Conservation (phyloP, 2,113 vertebrate genomes). For the Ophiodon elongatus region DNA sequence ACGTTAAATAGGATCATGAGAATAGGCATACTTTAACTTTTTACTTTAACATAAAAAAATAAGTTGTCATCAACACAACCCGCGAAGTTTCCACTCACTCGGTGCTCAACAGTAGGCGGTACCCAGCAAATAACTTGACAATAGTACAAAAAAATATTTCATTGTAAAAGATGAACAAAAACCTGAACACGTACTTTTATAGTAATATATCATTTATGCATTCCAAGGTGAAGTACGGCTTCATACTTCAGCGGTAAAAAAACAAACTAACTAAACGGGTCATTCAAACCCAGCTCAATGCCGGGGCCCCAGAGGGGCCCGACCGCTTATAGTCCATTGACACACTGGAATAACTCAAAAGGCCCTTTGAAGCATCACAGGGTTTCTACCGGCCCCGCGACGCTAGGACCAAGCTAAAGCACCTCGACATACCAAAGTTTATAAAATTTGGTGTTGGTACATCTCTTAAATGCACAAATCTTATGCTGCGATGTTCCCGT, state of each 20-base stretch:
- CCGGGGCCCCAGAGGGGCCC: too few relatives aligned
- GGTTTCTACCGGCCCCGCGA: conserved; percentile 40
- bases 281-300: conserved; percentile 10
- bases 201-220: conserved; percentile 60
- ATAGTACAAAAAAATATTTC: conserved; percentile 59
- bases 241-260: conserved; percentile 47
- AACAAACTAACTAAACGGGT: conserved; percentile 6
- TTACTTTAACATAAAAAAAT: conserved; percentile 56
- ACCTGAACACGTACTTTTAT: conserved; percentile 49
- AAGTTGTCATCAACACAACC: conserved; percentile 44
- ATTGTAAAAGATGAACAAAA: conserved; percentile 61
- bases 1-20: conserved; percentile 90
- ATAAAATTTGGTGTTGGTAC: conserved; percentile 41
- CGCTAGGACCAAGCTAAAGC: conserved; percentile 36
- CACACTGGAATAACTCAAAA: conserved; percentile 45
- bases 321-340: conserved; percentile 18
- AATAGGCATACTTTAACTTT: conserved; percentile 70
- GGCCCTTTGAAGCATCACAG: conserved; percentile 22
- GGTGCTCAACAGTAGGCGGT: conserved; percentile 24
- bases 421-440: conserved; percentile 51
- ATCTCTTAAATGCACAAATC: conserved; percentile 39
- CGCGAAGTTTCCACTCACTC: conserved; percentile 30
- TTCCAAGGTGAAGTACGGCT: conserved; percentile 46
- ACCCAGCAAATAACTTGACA: conserved; percentile 33
- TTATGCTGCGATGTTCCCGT: conserved; percentile 22